Evolutionary conservation across 2,888 invertebrate genomes (phyloP).

Genomic region (Lasioglossum figueresi): DNA sequence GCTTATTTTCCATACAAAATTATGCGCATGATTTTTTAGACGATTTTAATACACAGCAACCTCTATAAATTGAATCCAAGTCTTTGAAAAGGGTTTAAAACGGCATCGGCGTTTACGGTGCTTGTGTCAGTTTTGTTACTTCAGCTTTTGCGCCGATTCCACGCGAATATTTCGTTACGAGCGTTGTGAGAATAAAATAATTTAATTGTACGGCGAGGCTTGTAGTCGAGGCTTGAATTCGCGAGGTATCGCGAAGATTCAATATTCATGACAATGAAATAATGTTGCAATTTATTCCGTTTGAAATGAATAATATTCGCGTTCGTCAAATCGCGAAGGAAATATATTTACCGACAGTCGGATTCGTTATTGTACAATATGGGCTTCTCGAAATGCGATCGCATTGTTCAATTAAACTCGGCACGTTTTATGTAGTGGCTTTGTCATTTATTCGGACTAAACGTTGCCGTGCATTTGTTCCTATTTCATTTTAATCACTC

Average conservation of each 20-base stretch:
- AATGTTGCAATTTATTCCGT: background rate
- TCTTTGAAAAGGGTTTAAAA: background rate
- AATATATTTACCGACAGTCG: background rate
- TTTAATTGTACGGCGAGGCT: background rate
- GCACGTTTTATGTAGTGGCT: background rate
- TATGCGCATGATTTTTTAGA: background rate
- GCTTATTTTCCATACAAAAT: background rate
- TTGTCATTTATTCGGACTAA: background rate
- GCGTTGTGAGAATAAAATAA: background rate
- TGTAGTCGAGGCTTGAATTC: no score
- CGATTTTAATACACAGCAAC: no score
- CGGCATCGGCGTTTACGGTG: background rate
- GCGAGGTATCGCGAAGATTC: background rate
- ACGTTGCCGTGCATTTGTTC: background rate
- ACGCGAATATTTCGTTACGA: background rate
- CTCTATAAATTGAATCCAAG: background rate
- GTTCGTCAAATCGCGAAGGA: background rate
- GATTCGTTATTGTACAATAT: background rate
- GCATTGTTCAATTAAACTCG: constrained; percentile 36
- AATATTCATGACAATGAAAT: background rate
- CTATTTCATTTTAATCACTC: background rate
- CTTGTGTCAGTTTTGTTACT: background rate
- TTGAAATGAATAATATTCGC: background rate
- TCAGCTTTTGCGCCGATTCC: background rate
- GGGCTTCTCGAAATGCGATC: background rate